Percentiles rank a stretch among this genome's conserved stretches.
Conservation (phyloP, 2,888 invertebrate species). For the Allygus modestus region DNA sequence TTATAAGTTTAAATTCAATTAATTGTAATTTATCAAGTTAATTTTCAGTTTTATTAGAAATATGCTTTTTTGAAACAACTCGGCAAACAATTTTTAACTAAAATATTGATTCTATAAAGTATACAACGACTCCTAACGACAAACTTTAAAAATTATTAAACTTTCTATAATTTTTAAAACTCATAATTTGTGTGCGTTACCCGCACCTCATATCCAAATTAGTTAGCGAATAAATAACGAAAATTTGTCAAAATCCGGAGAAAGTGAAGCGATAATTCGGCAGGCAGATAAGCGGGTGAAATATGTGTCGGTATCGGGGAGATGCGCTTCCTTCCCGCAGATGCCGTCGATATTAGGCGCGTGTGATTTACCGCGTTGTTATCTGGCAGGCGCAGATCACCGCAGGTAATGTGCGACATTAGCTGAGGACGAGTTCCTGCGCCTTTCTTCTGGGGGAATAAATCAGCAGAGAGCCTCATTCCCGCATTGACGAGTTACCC, state of each 20-base stretch:
- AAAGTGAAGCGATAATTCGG: constrained; percentile 13
- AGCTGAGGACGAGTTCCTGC: too few relatives aligned
- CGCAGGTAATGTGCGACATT: background rate
- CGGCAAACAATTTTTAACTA: too few relatives aligned
- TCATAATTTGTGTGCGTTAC: too few relatives aligned
- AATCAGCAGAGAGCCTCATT: background rate
- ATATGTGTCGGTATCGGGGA: constrained; percentile 31
- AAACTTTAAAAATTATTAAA: too few relatives aligned
- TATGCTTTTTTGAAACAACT: too few relatives aligned
- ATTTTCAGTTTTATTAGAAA: too few relatives aligned
- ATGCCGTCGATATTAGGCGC: constrained; percentile 5
- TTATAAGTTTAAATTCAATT: too few relatives aligned
- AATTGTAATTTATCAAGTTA: too few relatives aligned
- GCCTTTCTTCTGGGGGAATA: background rate
- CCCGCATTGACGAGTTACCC: background rate
- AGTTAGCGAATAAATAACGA: background rate
- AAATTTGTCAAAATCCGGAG: constrained; percentile 5
- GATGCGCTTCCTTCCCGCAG: constrained; percentile 32
- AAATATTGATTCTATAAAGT: too few relatives aligned
- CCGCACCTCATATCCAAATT: too few relatives aligned
- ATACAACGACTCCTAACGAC: too few relatives aligned
- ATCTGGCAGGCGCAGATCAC: background rate
- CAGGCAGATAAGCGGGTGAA: constrained; percentile 21
- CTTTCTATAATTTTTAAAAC: too few relatives aligned
- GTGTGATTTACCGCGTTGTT: constrained; percentile 6